Evolutionary conservation across 2,888 invertebrate genomes (phyloP).

Genomic region (Lagria hirta): DNA sequence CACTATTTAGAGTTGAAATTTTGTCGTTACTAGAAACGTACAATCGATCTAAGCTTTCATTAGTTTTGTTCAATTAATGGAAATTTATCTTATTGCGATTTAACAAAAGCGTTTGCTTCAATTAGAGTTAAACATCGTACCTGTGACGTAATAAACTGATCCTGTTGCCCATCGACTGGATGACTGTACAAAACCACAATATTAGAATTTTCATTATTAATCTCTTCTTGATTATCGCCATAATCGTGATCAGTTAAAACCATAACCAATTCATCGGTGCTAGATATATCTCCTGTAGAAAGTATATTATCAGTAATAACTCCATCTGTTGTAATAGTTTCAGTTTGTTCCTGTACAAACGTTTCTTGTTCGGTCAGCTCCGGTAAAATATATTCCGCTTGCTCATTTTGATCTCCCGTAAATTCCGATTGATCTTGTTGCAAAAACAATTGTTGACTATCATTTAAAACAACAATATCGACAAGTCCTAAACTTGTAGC

Average conservation of each 20-base stretch:
- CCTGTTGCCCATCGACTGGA: constrained; percentile 59
- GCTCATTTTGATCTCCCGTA: constrained; percentile 34
- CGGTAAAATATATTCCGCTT: constrained; percentile 51
- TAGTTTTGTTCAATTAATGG: too few relatives aligned
- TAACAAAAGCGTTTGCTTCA: constrained; percentile 1
- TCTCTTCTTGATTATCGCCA: constrained; percentile 57
- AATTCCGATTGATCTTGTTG: constrained; percentile 46
- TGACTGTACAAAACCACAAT: constrained; percentile 67
- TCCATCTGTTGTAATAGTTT: constrained; percentile 35
- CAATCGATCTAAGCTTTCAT: too few relatives aligned
- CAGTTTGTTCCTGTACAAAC: constrained; percentile 29
- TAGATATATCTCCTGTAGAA: constrained; percentile 54
- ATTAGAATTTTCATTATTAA: constrained; percentile 60
- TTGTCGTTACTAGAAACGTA: too few relatives aligned
- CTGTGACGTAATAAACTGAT: constrained; percentile 57
- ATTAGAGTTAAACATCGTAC: constrained; percentile 27
- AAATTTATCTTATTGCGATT: too few relatives aligned
- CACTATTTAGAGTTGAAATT: too few relatives aligned
- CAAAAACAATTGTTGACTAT: constrained; percentile 62
- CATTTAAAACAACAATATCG: constrained; percentile 62
- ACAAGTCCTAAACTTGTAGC: constrained; percentile 60
- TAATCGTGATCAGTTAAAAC: constrained; percentile 63
- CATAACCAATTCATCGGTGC: constrained; percentile 64
- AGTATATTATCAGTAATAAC: constrained; percentile 45
- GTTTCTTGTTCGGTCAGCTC: constrained; percentile 44